phyloP scores from a whole-genome alignment of 2,113 vertebrate genomes.

The Neolamprologus fasciatus region DNA sequence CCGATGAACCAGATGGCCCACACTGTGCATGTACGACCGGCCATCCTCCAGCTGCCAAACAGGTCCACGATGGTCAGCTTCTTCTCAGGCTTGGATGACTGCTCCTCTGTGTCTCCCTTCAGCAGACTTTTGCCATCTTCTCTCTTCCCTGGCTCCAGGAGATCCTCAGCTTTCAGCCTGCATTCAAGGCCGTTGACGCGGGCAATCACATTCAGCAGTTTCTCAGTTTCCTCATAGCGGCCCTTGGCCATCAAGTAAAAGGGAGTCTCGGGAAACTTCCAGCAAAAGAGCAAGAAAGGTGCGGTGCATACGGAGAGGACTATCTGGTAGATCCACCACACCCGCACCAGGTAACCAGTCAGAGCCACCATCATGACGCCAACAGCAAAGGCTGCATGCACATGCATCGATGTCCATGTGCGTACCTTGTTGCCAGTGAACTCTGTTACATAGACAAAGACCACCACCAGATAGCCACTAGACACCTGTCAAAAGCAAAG shows the following conservation, averaged over 20 bases:
- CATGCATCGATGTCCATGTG: constrained; percentile 91
- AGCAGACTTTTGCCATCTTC: constrained; percentile 6
- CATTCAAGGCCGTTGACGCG: constrained; percentile 73
- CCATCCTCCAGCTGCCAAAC: constrained; percentile 79
- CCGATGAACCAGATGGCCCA: constrained; percentile 93
- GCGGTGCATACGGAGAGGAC: constrained; percentile 79
- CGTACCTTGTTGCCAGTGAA: constrained; percentile 85
- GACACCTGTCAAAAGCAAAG: constrained; percentile 70
- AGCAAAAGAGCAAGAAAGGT: constrained; percentile 88
- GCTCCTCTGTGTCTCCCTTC: neutral
- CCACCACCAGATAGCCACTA: constrained; percentile 91
- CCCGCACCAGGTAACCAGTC: constrained; percentile 80
- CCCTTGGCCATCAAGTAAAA: constrained; percentile 87
- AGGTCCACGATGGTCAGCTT: constrained; percentile 82
- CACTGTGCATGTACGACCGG: constrained; percentile 78
- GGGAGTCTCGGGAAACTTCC: constrained; percentile 91
- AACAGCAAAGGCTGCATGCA: constrained; percentile 87
- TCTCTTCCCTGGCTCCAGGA: constrained; percentile 59
- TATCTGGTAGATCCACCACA: constrained; percentile 92
- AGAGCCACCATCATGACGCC: constrained; percentile 88
- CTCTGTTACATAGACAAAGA: constrained; percentile 93
- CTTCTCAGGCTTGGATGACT: constrained; percentile 25
- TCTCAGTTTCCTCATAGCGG: constrained; percentile 75
- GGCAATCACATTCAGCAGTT: constrained; percentile 78
- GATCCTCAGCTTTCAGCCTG: constrained; percentile 74